These are phyloP conservation scores for Bombyx mandarina DNA, from an alignment of 1,140 invertebrate genomes.

Conservation along the genomic window DNA sequence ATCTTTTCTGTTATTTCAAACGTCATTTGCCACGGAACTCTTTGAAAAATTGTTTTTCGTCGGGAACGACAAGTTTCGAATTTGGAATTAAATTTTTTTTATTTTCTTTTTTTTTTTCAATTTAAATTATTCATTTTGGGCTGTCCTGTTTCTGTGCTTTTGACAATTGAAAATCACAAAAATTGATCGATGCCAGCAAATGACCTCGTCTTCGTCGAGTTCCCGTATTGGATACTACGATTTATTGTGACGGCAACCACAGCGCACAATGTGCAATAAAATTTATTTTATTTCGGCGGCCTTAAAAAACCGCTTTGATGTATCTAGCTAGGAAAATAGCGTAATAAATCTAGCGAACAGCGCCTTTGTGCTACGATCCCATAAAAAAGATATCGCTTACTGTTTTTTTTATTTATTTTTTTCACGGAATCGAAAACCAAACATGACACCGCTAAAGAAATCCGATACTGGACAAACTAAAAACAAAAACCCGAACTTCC, in stretches of 20 bases:
- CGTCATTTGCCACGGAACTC: conserved; percentile 1
- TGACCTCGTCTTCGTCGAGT: no score
- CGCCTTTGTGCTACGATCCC: no score
- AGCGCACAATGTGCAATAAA: conserved; percentile 13
- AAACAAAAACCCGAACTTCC: conserved; percentile 10
- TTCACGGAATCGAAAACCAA: not conserved
- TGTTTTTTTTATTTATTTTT: not conserved
- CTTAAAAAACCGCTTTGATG: conserved; percentile 3
- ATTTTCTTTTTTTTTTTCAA: no score
- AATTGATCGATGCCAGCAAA: no score
- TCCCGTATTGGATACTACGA: no score
- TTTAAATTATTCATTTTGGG: no score
- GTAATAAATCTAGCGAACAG: no score
- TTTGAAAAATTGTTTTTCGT: conserved; percentile 1
- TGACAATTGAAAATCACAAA: no score
- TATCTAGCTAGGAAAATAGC: not conserved
- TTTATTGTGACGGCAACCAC: conserved; percentile 4
- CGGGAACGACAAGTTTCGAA: no score
- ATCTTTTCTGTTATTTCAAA: conserved; percentile 20
- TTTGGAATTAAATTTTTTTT: no score
- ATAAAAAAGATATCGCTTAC: not conserved
- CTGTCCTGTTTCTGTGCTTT: no score
- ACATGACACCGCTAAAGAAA: conserved; percentile 10
- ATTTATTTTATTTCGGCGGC: conserved; percentile 6
- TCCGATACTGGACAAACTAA: conserved; percentile 8